A percentile compares a stretch with the other conserved stretches of the same genome.
phyloP scores from a whole-genome alignment of 2,797 vertebrate species.

The Propithecus perrieri region DNA sequence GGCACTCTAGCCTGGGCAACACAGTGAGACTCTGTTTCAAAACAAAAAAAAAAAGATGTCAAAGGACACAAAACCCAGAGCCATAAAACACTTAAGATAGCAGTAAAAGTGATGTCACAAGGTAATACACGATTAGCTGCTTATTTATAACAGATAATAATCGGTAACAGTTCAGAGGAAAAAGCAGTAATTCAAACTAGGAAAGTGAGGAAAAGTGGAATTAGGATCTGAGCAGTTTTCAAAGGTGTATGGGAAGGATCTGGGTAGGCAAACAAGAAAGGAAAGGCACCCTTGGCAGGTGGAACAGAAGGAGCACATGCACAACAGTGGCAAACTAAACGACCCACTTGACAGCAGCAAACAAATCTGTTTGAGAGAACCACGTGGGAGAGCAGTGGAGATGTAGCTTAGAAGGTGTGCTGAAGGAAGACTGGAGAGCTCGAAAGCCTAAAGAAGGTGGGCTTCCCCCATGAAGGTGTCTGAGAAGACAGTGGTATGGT shows the following conservation, averaged over 20 bases:
- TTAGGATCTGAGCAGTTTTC: not conserved
- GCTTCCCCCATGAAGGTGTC: not conserved
- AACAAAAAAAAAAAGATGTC: not conserved
- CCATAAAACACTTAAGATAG: not conserved
- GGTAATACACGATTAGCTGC: not conserved
- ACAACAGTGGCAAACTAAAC: not conserved
- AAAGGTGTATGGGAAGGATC: not conserved
- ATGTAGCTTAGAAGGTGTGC: not conserved
- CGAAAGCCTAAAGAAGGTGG: not conserved
- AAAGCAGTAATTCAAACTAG: not conserved
- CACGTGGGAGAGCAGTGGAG: not conserved
- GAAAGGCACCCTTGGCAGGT: not conserved
- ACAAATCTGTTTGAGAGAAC: not conserved
- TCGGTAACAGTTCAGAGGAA: not conserved
- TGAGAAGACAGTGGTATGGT: not conserved
- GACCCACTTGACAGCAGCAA: not conserved
- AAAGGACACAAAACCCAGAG: not conserved
- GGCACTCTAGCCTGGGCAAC: too few species aligned
- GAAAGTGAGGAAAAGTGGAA: not conserved
- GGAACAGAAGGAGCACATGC: not conserved
- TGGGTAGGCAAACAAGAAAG: not conserved
- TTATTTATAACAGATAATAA: not conserved
- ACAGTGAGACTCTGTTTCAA: too few species aligned
- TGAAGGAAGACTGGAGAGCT: not conserved
- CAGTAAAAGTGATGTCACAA: not conserved